Evolutionary conservation across 2,888 invertebrate genomes (phyloP), one percentile per base, ranked within the genome.

Genomic region (Lithophane semibrunnea): DNA sequence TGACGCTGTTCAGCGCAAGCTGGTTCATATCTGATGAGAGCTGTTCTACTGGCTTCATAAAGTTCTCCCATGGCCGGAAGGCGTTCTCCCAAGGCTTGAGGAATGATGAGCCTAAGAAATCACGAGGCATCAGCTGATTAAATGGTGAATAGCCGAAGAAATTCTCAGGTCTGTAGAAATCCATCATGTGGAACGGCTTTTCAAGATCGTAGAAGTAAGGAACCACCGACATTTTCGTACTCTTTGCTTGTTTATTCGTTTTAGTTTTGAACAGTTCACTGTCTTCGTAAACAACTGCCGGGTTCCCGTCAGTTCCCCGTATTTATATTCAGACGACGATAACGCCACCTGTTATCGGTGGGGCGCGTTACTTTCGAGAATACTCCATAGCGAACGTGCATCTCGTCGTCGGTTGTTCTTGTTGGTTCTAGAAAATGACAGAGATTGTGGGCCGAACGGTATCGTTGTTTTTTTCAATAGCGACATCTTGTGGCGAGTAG

Each of bases 1-100:
- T 95, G 29, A 94, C 91, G 80, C 97, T 97, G 70, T 91, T 89
- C 9, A 96, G 74, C 29, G 94, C 94, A 81, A 97, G 93, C 60
- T 95, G 92, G 80, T 94, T 94, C 88, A 97, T 91, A 0, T 91
- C 89, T 3, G 91, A 86, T 0, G 93, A 88, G 63, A 96, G 86
- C 79, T 93, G 92, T 86, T 97, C 92, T 89, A 96, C 85, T 0
- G 94, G 94, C 68, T 90, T 90, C 76, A 92, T 78, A 21, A 93
- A 74, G 60, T 91, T 89, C 18, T 92, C 89, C 89, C 87, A 91
- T 13, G 90, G 91, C 52, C 88, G 85, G 56, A 92, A 80, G 69
- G 85, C 81, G 68, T 88, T 87, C 3, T 91, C 89, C 92, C 91
- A 92, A 3, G 92, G 92, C 52, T 87, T 89, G 78, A 86, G 88